Conservation (phyloP, 2,797 vertebrate genomes). For the Cossypha dichroa region DNA sequence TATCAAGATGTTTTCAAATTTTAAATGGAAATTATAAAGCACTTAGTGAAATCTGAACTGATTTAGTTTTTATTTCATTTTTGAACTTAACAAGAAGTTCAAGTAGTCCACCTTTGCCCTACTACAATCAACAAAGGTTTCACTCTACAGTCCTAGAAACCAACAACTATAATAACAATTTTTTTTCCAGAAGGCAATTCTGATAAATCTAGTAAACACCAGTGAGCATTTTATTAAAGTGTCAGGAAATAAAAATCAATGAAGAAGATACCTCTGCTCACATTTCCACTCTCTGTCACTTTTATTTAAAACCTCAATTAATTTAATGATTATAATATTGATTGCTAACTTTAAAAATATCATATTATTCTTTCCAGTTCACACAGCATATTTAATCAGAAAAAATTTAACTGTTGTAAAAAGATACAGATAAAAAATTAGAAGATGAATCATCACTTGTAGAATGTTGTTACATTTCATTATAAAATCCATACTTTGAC, state of each 20-base stretch:
- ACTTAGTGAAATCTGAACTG: not conserved
- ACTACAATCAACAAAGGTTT: not conserved
- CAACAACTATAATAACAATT: not conserved
- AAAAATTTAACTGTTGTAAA: not conserved
- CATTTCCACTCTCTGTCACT: not conserved
- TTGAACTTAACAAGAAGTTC: not conserved
- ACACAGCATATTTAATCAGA: not conserved
- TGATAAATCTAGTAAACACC: not conserved
- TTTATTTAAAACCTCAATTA: conserved; percentile 42
- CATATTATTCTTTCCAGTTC: not conserved
- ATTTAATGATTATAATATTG: conserved; percentile 35
- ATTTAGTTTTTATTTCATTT: not conserved
- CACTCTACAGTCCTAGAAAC: not conserved
- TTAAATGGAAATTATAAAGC: not conserved
- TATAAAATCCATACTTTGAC: conserved; percentile 8
- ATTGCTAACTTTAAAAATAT: conserved; percentile 45
- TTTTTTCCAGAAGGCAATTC: not conserved
- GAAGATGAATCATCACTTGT: not conserved
- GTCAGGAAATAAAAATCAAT: conserved; percentile 38
- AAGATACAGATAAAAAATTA: not conserved
- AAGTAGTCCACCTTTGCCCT: not conserved
- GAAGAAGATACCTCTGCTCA: conserved; percentile 1
- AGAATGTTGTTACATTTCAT: conserved; percentile 14
- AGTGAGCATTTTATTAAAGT: conserved; percentile 4
- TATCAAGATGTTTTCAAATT: not conserved